Percentiles rank a stretch among this genome's conserved stretches.
phyloP scores from a whole-genome alignment of 2,113 vertebrate genomes.

The Taurulus bubalis region DNA sequence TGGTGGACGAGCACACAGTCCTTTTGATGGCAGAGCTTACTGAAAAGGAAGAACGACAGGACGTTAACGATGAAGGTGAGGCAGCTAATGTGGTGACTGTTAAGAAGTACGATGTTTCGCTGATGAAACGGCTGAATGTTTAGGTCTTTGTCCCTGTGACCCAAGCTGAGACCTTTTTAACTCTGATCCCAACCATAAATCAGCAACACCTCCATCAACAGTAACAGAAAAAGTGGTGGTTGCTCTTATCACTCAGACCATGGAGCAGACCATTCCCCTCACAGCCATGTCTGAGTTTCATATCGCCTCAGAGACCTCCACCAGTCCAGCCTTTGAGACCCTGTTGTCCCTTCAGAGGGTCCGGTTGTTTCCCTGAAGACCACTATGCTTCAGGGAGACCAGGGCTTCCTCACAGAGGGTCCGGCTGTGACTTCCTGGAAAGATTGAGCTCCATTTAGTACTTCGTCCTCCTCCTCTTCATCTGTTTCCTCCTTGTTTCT shows the following conservation, averaged over 20 bases:
- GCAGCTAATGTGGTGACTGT: background rate
- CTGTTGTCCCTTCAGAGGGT: background rate
- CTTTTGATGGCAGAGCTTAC: background rate
- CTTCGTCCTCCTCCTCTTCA: background rate
- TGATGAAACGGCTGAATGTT: background rate
- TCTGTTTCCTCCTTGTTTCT: background rate
- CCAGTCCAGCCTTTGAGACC: background rate
- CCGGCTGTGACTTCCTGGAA: conserved; percentile 40
- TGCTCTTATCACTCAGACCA: background rate
- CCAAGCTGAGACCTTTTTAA: background rate
- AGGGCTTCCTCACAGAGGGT: background rate
- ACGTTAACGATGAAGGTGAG: background rate
- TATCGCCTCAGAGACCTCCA: background rate
- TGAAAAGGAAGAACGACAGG: background rate
- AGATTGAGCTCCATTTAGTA: conserved; percentile 45
- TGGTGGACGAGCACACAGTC: background rate
- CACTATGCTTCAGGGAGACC: background rate
- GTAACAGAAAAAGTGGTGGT: background rate
- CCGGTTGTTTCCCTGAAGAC: background rate
- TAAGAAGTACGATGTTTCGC: background rate
- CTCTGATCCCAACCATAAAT: conserved; percentile 7
- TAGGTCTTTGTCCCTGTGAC: background rate
- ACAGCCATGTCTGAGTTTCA: background rate
- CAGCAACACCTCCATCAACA: background rate
- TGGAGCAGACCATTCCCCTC: background rate